These are phyloP conservation scores for Neolamprologus fasciatus DNA, from an alignment of 2,113 vertebrate genomes.

Conservation along the genomic window DNA sequence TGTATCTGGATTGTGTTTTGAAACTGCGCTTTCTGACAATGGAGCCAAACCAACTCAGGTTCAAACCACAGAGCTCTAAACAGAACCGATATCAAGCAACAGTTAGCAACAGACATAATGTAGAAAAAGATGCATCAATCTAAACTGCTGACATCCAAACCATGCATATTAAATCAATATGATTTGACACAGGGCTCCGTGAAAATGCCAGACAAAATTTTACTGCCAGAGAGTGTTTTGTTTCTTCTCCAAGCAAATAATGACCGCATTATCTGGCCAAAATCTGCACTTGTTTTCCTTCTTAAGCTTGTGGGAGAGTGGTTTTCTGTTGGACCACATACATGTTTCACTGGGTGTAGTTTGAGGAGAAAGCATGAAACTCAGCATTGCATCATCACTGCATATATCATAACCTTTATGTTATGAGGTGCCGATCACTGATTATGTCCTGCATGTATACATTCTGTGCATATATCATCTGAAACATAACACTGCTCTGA, in stretches of 20 bases:
- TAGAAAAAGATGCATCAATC: not conserved
- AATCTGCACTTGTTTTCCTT: slow-evolving; percentile 36
- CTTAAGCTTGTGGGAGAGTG: not conserved
- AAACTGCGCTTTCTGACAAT: not conserved
- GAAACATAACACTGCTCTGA: slow-evolving; percentile 34
- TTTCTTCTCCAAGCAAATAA: slow-evolving; percentile 43
- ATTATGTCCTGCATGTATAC: slow-evolving; percentile 4
- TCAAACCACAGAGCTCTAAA: not conserved
- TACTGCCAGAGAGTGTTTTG: slow-evolving; percentile 28
- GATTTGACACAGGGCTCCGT: not conserved
- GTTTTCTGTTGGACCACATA: not conserved
- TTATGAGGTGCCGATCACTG: not conserved
- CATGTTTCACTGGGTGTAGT: not conserved
- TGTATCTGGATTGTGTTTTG: slow-evolving; percentile 5
- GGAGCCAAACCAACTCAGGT: not conserved
- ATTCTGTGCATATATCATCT: slow-evolving; percentile 25
- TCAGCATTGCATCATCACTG: slow-evolving; percentile 35
- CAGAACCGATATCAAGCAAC: not conserved
- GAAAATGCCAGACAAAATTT: slow-evolving; percentile 1
- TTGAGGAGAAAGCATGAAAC: slow-evolving; percentile 4
- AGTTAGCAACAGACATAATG: not conserved
- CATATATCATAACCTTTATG: slow-evolving; percentile 5
- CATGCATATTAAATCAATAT: slow-evolving; percentile 1
- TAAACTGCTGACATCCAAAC: not conserved
- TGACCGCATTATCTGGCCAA: slow-evolving; percentile 20